Percentiles rank a stretch among this genome's conserved stretches.
Conservation (phyloP, 2,888 invertebrate genomes). For the Eilema sororculum region DNA sequence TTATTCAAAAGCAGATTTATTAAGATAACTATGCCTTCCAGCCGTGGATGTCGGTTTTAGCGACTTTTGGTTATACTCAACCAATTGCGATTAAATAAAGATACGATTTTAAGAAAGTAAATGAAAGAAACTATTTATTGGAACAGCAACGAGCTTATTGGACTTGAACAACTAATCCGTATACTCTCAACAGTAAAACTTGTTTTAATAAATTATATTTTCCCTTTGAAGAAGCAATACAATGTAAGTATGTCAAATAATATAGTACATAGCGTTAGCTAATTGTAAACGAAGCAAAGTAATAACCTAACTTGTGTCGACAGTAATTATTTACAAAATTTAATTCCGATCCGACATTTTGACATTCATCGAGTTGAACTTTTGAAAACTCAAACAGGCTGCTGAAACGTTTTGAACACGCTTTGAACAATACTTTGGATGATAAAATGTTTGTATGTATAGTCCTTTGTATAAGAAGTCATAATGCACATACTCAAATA, state of each 20-base stretch:
- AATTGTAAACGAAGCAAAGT: not conserved
- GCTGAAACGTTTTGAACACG: not conserved
- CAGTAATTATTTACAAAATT: slow-evolving; percentile 5
- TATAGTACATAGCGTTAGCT: slow-evolving; percentile 30
- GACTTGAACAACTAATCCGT: no score
- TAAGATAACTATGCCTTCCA: no score
- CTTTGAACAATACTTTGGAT: not conserved
- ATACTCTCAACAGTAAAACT: no score
- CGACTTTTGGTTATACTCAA: no score
- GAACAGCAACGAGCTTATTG: no score
- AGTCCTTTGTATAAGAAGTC: not conserved
- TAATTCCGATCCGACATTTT: slow-evolving; percentile 1
- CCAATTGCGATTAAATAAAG: no score
- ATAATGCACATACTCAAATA: no score
- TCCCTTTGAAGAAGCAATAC: no score
- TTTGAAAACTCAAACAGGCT: slow-evolving; percentile 7
- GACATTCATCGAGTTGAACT: not conserved
- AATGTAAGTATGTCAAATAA: slow-evolving; percentile 16
- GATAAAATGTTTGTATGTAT: not conserved
- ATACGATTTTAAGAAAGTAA: no score
- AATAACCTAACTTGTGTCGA: slow-evolving; percentile 1
- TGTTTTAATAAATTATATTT: no score
- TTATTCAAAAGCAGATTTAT: not conserved
- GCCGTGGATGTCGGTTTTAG: no score
- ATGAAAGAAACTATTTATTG: no score